Evolutionary conservation across 2,888 invertebrate genomes (phyloP).

Genomic region (Eurytoma adleriae): DNA sequence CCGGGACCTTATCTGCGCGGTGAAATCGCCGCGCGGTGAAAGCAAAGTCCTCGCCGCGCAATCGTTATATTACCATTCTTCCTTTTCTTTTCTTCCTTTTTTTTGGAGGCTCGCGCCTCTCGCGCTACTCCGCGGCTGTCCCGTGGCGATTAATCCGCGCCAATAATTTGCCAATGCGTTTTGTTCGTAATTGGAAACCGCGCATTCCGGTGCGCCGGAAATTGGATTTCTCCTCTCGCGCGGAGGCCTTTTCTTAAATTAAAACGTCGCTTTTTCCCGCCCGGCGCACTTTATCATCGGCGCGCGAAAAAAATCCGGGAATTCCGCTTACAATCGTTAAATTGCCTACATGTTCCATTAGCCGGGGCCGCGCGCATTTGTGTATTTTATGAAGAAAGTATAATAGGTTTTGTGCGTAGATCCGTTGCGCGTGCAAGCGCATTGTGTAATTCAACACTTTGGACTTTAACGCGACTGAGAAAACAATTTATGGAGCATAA

Average conservation of each 20-base stretch:
- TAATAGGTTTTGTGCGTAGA: constrained; percentile 48
- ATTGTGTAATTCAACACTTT: constrained; percentile 52
- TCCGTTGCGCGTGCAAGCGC: constrained; percentile 14
- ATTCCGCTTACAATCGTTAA: constrained; percentile 23
- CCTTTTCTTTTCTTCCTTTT: constrained; percentile 22
- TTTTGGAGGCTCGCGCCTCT: neutral
- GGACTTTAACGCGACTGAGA: constrained; percentile 51
- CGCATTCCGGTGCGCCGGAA: constrained; percentile 32
- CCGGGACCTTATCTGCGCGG: constrained; percentile 32
- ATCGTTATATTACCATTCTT: constrained; percentile 11
- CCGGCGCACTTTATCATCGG: constrained; percentile 10
- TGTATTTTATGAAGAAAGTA: constrained; percentile 34
- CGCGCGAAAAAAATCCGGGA: constrained; percentile 2
- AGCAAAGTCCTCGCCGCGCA: constrained; percentile 14
- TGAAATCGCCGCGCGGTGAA: constrained; percentile 40
- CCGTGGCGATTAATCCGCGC: neutral
- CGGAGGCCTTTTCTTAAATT: neutral
- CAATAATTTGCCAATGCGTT: neutral
- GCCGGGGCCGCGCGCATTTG: neutral
- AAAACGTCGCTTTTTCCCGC: constrained; percentile 31
- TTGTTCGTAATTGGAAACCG: constrained; percentile 6
- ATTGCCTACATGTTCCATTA: constrained; percentile 22
- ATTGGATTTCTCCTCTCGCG: constrained; percentile 36
- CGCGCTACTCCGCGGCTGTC: neutral
- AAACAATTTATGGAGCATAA: constrained; percentile 56